Evolutionary conservation across 2,797 vertebrate genomes (phyloP).

Genomic region (Spondyliosoma cantharus): DNA sequence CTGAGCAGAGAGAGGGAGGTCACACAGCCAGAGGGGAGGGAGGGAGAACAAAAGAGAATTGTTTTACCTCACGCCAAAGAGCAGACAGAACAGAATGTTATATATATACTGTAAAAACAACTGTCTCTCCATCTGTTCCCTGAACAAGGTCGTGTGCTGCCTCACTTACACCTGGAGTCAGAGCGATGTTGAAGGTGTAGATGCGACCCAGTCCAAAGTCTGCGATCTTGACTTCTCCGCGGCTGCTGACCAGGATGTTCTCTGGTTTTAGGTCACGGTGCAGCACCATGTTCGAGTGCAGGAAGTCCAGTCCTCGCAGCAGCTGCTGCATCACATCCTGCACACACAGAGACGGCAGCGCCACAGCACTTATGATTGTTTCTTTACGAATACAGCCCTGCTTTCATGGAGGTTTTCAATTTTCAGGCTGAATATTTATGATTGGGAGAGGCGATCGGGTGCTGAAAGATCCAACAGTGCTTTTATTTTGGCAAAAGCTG

Average conservation of each 20-base stretch:
- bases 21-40: background rate
- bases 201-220: conserved; percentile 87
- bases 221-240: conserved; percentile 85
- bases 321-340: conserved; percentile 85
- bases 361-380: background rate
- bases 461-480: too few relatives aligned
- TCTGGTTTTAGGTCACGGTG: conserved; percentile 87
- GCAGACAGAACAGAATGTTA: background rate
- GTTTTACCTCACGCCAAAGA: conserved; percentile 4
- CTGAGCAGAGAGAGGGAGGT: conserved; percentile 58
- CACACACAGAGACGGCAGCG: conserved; percentile 31
- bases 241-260: conserved; percentile 84
- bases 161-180: conserved; percentile 83
- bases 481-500: too few relatives aligned
- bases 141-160: background rate
- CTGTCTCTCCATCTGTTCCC: background rate
- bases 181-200: conserved; percentile 82
- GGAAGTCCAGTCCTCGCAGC: conserved; percentile 84
- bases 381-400: background rate
- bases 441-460: too few relatives aligned
- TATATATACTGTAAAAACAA: background rate
- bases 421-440: background rate
- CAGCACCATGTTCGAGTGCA: conserved; percentile 84
- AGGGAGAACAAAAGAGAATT: background rate
- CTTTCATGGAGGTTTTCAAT: background rate